phyloP scores from a whole-genome alignment of 2,888 invertebrate genomes.

The Mayetiola destructor region DNA sequence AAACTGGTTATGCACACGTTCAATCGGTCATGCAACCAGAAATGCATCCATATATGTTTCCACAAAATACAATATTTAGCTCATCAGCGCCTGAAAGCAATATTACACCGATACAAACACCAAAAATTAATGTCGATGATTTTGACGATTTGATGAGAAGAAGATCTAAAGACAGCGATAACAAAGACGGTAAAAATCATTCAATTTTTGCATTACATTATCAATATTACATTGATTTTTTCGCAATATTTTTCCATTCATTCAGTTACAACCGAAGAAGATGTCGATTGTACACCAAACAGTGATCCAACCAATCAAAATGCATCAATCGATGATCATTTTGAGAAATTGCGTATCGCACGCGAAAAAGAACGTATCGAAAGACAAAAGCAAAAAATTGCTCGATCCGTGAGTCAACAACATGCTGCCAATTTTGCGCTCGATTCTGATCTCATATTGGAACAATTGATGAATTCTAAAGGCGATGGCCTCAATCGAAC shows the following conservation, averaged over 20 bases:
- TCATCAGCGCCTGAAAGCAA: slow-evolving; percentile 27
- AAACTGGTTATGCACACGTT: slow-evolving; percentile 26
- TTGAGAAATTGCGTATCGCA: slow-evolving; percentile 50
- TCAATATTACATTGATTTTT: not conserved
- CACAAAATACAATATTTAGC: slow-evolving; percentile 29
- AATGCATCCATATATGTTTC: slow-evolving; percentile 24
- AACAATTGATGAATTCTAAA: slow-evolving; percentile 4
- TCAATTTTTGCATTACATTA: not conserved
- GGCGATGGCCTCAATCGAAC: slow-evolving; percentile 1
- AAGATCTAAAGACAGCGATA: not conserved
- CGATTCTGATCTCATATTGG: not conserved
- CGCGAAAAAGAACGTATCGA: slow-evolving; percentile 54
- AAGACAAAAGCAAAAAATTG: slow-evolving; percentile 45
- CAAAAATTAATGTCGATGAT: not conserved
- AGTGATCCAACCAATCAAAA: not conserved
- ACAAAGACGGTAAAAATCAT: not conserved
- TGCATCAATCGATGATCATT: slow-evolving; percentile 43
- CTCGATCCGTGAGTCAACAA: slow-evolving; percentile 36
- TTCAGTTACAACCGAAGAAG: not conserved
- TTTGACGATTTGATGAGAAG: not conserved
- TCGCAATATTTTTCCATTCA: not conserved
- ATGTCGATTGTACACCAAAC: slow-evolving; percentile 13
- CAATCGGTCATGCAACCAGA: slow-evolving; percentile 28
- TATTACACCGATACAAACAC: slow-evolving; percentile 15
- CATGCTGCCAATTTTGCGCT: not conserved